Conservation (phyloP, 2,888 invertebrate genomes). For the Synergus itoensis region DNA sequence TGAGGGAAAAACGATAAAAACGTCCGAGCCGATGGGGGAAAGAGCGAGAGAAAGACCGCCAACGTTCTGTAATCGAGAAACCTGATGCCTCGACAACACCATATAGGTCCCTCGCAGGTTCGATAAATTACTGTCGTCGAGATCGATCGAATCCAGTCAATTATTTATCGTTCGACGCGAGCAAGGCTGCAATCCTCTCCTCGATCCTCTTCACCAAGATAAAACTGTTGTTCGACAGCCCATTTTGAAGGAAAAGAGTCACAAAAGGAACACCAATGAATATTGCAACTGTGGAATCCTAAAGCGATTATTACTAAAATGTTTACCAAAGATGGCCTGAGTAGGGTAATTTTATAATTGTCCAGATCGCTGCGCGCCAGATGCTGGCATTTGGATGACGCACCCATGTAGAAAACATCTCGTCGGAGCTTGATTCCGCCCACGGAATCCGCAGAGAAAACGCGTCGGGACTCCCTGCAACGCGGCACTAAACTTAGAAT, state of each 20-base stretch:
- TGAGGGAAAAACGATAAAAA: conserved; percentile 48
- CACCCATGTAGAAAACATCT: conserved; percentile 62
- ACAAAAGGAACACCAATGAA: too few species aligned
- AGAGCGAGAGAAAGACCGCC: conserved; percentile 38
- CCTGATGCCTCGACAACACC: conserved; percentile 39
- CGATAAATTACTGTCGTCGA: conserved; percentile 34
- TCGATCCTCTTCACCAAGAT: conserved; percentile 18
- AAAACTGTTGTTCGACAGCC: neutral
- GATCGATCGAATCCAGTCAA: conserved; percentile 35
- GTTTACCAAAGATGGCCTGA: neutral
- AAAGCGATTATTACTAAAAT: neutral
- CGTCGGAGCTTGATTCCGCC: conserved; percentile 53
- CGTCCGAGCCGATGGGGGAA: conserved; percentile 1
- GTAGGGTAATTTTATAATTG: conserved; percentile 53
- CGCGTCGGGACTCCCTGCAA: conserved; percentile 36
- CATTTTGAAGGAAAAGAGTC: neutral
- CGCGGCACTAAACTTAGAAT: conserved; percentile 39
- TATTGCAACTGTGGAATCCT: too few species aligned
- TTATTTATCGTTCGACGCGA: conserved; percentile 37
- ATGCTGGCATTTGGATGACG: conserved; percentile 68
- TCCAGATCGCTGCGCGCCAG: conserved; percentile 61
- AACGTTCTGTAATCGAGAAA: conserved; percentile 39
- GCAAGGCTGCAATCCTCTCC: conserved; percentile 32
- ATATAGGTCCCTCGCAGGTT: conserved; percentile 19
- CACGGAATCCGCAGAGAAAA: conserved; percentile 51